These are phyloP conservation scores for Cuniculus paca DNA, from an alignment of 2,797 vertebrate genomes.

Conservation along the genomic window DNA sequence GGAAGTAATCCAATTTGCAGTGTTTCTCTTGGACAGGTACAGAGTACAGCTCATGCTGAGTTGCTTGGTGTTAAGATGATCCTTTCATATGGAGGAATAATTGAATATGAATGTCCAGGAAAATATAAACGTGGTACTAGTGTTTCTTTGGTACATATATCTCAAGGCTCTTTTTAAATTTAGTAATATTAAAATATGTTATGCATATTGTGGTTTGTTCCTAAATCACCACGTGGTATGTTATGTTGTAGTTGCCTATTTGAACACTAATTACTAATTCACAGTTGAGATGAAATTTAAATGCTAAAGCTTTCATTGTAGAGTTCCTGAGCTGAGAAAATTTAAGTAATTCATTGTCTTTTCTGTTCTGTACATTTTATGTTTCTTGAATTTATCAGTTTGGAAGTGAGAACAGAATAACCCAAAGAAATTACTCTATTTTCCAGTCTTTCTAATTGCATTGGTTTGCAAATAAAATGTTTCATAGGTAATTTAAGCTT, in stretches of 20 bases:
- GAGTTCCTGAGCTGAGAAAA: conserved; percentile 13
- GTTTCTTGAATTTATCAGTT: conserved; percentile 39
- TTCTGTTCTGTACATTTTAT: not conserved
- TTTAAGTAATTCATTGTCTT: not conserved
- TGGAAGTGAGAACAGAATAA: not conserved
- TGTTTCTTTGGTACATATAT: not conserved
- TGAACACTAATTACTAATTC: conserved; percentile 31
- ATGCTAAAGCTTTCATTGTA: conserved; percentile 3
- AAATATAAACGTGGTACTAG: not conserved
- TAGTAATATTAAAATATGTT: not conserved
- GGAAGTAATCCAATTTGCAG: not conserved
- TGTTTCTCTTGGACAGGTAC: not conserved
- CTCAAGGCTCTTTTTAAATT: not conserved
- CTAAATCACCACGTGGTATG: not conserved
- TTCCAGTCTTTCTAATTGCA: not conserved
- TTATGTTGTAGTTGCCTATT: conserved; percentile 13
- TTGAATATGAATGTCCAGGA: not conserved
- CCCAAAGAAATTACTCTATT: not conserved
- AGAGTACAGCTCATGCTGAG: not conserved
- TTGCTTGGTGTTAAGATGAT: not conserved
- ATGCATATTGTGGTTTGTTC: not conserved
- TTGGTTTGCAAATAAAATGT: not conserved
- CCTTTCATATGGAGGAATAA: not conserved
- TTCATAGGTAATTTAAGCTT: not conserved
- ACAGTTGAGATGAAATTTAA: conserved; percentile 38